Evolutionary conservation across 37 sponge, comb jelly and placozoan species (phyloP), one percentile per base, ranked within the genome.

Genomic region (Theonella swinhoei): DNA sequence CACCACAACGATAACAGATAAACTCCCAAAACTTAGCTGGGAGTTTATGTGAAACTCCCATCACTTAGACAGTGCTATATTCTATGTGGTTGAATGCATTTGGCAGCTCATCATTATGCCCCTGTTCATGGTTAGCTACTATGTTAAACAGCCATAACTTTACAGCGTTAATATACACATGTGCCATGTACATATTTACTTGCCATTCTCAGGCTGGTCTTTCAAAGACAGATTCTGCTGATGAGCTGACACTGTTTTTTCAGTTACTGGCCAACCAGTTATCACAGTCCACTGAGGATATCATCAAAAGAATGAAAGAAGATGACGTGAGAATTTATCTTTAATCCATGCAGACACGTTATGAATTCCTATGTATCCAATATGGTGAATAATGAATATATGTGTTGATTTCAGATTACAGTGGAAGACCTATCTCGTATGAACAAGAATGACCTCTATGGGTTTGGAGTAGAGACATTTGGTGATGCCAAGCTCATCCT

Each of bases 401-500:
- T 47, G 66, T 65, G 66, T 65, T 65, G 19, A 29, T 65, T 65
- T n/a, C 30, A 23, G 66, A 26, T 65, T 33, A 68, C 69, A 8
- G 69, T 68, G 69, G 33, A 31, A 31, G 69, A 68, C 5, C 1
- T 68, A 20, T 2, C 31, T 1, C 30, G 34, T 33, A 68, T 68
- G 69, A 3, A 7, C 33, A 68, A 31, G 34, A 28, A 68, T 33
- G 34, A 28, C 34, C 69, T 68, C 69, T 68, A 68, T 68, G 34
- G 5, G 1, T 68, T 68, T 68, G 69, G 69, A 5, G 69, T 68
- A 20, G 5, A 28, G 14, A 68, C 33, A 7, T 68, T 68, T 31
- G 33, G 30, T 2, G 69, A 68, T 68, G 69, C 69, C 30, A 28
- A 68, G 30, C 30, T 25, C 34, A 68, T 68, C 69, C 69, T 68